These are phyloP conservation scores for Morus bassanus DNA, from an alignment of 2,797 vertebrate species.

Conservation along the genomic window DNA sequence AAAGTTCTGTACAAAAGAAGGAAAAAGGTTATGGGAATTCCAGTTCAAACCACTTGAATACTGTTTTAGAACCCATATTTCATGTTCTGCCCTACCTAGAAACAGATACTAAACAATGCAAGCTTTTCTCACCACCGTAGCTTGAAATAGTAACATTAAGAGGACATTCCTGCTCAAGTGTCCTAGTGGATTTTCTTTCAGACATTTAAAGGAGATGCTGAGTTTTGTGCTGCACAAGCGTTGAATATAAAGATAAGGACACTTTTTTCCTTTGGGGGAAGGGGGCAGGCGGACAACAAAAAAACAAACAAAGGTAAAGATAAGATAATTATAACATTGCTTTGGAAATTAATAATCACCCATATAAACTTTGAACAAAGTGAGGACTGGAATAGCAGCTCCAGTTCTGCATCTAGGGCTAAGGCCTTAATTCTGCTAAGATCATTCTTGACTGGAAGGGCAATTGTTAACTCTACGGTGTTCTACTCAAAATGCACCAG, in stretches of 20 bases:
- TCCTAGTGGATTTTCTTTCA: background rate
- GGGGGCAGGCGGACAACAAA: background rate
- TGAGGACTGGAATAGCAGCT: background rate
- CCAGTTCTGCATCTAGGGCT: background rate
- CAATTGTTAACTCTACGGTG: rapidly evolving
- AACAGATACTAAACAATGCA: background rate
- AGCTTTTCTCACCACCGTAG: background rate
- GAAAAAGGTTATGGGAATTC: background rate
- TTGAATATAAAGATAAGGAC: background rate
- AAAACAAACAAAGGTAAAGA: background rate
- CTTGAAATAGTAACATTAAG: conserved; percentile 11
- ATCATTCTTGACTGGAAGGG: background rate
- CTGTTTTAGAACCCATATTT: background rate
- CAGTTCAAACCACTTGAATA: background rate
- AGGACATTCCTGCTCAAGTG: background rate
- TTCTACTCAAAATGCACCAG: background rate
- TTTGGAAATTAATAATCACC: background rate
- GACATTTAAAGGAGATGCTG: background rate
- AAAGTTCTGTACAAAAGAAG: background rate
- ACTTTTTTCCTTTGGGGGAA: rapidly evolving
- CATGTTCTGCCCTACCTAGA: background rate
- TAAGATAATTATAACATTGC: background rate
- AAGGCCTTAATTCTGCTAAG: background rate
- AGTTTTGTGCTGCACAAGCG: background rate
- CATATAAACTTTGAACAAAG: background rate